These are phyloP conservation scores for Porites divaricata DNA, from an alignment of 92 coral and sea anemone species.

Conservation along the genomic window DNA sequence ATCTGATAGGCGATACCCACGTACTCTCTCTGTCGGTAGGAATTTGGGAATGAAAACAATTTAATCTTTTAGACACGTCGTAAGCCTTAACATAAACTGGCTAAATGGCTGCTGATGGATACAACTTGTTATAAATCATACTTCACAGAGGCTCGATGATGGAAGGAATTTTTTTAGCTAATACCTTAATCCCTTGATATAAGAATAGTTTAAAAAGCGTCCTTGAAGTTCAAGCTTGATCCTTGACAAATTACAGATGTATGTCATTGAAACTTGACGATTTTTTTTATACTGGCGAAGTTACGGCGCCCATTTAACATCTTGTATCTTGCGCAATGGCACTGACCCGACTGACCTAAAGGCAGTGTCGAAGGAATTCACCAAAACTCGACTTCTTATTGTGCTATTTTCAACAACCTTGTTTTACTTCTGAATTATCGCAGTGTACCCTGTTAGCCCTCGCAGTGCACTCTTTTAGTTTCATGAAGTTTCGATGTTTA, in stretches of 20 bases:
- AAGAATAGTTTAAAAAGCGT: slow-evolving; percentile 2
- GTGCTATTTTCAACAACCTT: too few species aligned
- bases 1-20: background rate
- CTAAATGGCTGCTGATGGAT: background rate
- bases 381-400: too few species aligned
- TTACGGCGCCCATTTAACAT: too few species aligned
- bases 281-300: background rate
- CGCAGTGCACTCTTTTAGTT: too few species aligned
- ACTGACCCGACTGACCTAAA: too few species aligned
- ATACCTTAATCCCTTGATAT: slow-evolving; percentile 30
- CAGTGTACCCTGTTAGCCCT: too few species aligned
- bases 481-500: too few species aligned
- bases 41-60: background rate
- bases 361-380: too few species aligned
- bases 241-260: slow-evolving; percentile 1
- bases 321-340: too few species aligned
- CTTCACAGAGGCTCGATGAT: slow-evolving; percentile 1
- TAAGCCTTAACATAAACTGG: background rate
- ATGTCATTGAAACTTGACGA: background rate
- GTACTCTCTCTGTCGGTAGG: background rate
- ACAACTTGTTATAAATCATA: background rate
- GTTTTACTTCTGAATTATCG: too few species aligned
- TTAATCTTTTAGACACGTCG: background rate
- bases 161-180: slow-evolving; percentile 12
- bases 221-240: slow-evolving; percentile 15